Percentiles rank a stretch among this genome's conserved stretches.
phyloP scores from a whole-genome alignment of 2,113 vertebrate species.

The Sinocyclocheilus rhinocerous region DNA sequence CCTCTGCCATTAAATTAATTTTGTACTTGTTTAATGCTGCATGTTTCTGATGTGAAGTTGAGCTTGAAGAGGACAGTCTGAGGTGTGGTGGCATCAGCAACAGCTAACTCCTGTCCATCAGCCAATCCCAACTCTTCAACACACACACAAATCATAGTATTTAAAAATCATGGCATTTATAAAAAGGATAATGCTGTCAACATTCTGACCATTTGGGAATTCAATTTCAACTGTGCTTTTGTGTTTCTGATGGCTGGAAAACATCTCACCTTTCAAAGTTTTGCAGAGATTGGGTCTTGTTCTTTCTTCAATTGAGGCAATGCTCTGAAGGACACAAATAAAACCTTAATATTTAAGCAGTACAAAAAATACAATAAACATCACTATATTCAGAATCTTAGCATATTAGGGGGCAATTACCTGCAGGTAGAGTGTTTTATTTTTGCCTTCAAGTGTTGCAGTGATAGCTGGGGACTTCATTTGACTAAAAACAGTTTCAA shows the following conservation, averaged over 20 bases:
- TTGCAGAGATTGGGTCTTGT: neutral
- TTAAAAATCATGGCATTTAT: neutral
- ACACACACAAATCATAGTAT: neutral
- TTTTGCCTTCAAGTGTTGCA: conserved; percentile 93
- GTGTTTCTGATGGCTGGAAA: neutral
- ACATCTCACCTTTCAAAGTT: neutral
- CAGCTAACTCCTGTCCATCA: neutral
- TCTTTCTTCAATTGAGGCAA: neutral
- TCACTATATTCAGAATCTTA: conserved; percentile 55
- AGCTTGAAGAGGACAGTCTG: conserved; percentile 9
- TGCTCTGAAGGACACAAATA: neutral
- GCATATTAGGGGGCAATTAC: conserved; percentile 67
- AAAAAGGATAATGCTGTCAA: neutral
- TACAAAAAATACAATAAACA: conserved; percentile 55
- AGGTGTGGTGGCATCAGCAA: conserved; percentile 5
- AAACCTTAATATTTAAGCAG: neutral
- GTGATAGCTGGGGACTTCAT: conserved; percentile 99
- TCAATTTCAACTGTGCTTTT: neutral
- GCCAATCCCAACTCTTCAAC: neutral
- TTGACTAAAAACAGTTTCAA: conserved; percentile 76
- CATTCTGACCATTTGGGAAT: neutral
- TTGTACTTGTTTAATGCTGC: neutral
- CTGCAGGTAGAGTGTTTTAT: conserved; percentile 84
- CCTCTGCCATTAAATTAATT: neutral
- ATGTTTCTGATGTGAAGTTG: neutral